A percentile compares a stretch with the other conserved stretches of the same genome.
Evolutionary conservation across 2,888 invertebrate genomes (phyloP).

Genomic region (Hydraecia micacea): DNA sequence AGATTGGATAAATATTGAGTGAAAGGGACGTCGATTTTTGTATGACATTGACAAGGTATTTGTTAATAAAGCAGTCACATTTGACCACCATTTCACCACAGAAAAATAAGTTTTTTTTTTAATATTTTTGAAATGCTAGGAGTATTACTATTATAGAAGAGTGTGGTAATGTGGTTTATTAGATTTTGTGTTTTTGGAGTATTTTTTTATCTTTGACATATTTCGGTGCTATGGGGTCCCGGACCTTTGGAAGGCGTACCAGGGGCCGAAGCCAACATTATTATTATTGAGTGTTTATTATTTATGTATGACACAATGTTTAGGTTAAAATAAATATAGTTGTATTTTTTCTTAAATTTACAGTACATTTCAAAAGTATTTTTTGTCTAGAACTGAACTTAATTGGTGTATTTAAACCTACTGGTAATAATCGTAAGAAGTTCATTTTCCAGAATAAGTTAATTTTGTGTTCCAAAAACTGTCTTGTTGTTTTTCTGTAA

Average conservation of each 20-base stretch:
- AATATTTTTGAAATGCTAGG: neutral
- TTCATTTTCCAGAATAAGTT: neutral
- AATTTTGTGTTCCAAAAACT: neutral
- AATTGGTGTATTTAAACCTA: neutral
- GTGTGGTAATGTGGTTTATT: neutral
- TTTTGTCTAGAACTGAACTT: neutral
- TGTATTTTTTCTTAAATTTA: neutral
- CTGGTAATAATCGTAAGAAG: neutral
- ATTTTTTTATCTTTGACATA: neutral
- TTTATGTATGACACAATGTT: too few species aligned
- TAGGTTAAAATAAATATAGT: too few species aligned
- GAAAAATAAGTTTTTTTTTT: neutral
- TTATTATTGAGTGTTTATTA: too few species aligned
- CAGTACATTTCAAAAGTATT: neutral
- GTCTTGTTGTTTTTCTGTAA: neutral
- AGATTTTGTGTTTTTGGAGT: neutral
- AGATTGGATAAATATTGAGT: slow-evolving; percentile 17
- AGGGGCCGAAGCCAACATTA: too few species aligned
- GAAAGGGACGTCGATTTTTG: slow-evolving; percentile 1
- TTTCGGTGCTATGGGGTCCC: neutral
- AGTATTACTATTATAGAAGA: neutral
- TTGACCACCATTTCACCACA: neutral
- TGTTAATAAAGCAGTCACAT: neutral
- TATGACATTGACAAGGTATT: slow-evolving; percentile 5
- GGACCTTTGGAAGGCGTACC: neutral